These are phyloP conservation scores for Ectobius pallidus DNA, from an alignment of 2,888 invertebrate species.

Conservation along the genomic window DNA sequence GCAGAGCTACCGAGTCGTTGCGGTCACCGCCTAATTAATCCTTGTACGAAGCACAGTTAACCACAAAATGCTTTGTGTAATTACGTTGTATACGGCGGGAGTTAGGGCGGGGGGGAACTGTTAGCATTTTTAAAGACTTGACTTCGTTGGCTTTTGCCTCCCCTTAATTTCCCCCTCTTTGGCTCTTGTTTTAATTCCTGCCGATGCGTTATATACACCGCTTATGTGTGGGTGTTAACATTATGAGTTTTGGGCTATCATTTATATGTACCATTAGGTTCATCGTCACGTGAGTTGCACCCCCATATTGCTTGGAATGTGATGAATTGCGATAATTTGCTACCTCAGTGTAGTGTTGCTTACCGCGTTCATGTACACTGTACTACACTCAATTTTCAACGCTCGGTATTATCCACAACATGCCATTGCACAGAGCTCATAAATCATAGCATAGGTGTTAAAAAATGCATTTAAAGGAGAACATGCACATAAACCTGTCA, in stretches of 20 bases:
- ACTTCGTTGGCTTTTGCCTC: neutral
- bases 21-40: constrained; percentile 41
- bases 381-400: too few relatives aligned
- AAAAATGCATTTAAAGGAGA: too few relatives aligned
- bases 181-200: neutral
- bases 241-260: neutral
- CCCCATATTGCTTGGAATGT: neutral
- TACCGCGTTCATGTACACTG: too few relatives aligned
- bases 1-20: constrained; percentile 23
- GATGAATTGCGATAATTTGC: neutral
- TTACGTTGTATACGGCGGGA: constrained; percentile 35
- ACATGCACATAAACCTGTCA: too few relatives aligned
- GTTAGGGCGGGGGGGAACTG: too few relatives aligned
- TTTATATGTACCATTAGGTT: neutral
- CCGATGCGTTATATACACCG: neutral
- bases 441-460: too few relatives aligned
- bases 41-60: constrained; percentile 33
- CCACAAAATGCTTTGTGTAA: constrained; percentile 41
- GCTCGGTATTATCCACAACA: too few relatives aligned
- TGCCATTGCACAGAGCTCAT: too few relatives aligned
- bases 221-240: neutral
- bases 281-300: neutral
- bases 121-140: constrained; percentile 32
- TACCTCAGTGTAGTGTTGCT: too few relatives aligned
- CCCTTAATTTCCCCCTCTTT: neutral